Conservation (phyloP, 2,797 vertebrate genomes). For the Xenopus petersii region DNA sequence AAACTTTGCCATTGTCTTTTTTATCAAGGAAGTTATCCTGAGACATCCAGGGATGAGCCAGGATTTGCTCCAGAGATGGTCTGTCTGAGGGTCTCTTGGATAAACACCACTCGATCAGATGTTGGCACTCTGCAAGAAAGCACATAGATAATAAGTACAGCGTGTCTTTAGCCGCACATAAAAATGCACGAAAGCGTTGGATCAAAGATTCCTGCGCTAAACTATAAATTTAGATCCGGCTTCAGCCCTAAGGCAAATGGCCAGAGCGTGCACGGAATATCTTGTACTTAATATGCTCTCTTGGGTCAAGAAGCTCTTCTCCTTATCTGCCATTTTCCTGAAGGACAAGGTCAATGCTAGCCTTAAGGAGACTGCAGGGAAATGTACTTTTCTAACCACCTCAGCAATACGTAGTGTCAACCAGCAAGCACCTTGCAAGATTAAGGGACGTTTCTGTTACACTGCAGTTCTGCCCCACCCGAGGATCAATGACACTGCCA, state of each 20-base stretch:
- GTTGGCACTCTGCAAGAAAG: constrained; percentile 48
- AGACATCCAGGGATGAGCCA: constrained; percentile 52
- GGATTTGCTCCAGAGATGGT: constrained; percentile 53
- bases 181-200: no score
- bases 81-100: constrained; percentile 50
- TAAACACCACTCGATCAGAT: constrained; percentile 55
- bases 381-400: not conserved
- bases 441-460: no score
- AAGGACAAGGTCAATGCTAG: constrained; percentile 1
- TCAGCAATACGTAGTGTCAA: not conserved
- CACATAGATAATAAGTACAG: not conserved
- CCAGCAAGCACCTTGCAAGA: no score
- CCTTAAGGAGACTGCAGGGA: not conserved
- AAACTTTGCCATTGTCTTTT: constrained; percentile 26
- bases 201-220: no score
- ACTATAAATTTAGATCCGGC: not conserved
- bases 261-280: not conserved
- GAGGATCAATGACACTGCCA: no score
- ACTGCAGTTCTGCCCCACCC: no score
- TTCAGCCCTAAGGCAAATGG: not conserved
- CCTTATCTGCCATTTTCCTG: not conserved
- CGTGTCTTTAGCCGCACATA: no score
- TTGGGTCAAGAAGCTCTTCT: not conserved
- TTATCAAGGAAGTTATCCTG: constrained; percentile 31
- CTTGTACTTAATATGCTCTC: not conserved